A percentile compares a stretch with the other conserved stretches of the same genome.
These are phyloP conservation scores for Poeciliopsis presidionis DNA, from an alignment of 2,797 vertebrate genomes.

Conservation along the genomic window DNA sequence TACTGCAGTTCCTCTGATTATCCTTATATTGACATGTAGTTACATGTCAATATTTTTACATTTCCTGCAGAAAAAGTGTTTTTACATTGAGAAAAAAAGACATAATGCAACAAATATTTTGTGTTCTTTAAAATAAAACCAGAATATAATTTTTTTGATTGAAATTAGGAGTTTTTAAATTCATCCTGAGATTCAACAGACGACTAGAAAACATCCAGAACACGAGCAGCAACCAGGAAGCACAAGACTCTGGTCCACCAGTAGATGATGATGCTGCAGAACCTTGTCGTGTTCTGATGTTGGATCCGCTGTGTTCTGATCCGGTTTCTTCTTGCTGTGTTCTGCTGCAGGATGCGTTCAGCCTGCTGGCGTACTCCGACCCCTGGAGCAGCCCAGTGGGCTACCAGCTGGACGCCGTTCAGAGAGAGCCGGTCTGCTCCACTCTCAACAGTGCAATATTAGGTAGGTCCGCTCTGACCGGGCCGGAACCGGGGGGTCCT, in stretches of 20 bases:
- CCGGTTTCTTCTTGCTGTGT: neutral
- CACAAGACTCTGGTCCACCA: neutral
- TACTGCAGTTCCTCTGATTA: neutral
- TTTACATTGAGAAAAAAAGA: neutral
- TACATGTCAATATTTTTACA: neutral
- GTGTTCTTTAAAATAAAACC: no score
- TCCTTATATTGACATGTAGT: no score
- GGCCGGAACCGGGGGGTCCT: no score
- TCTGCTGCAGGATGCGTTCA: slow-evolving; percentile 91
- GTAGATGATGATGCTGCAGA: neutral
- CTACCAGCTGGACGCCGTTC: slow-evolving; percentile 96
- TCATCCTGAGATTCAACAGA: neutral
- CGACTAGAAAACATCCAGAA: neutral
- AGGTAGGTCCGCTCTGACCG: slow-evolving; percentile 74
- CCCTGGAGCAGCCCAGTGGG: slow-evolving; percentile 98
- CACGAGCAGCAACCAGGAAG: no score
- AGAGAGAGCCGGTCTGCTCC: slow-evolving; percentile 98
- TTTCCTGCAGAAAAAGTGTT: neutral
- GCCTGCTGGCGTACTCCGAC: slow-evolving; percentile 97
- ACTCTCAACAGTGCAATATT: slow-evolving; percentile 99
- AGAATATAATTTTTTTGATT: neutral
- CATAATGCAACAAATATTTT: neutral
- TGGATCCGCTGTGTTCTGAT: neutral
- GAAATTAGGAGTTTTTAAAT: neutral
- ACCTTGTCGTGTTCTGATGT: neutral